Conservation (phyloP, 1,140 invertebrate genomes). For the Ylistrum balloti region DNA sequence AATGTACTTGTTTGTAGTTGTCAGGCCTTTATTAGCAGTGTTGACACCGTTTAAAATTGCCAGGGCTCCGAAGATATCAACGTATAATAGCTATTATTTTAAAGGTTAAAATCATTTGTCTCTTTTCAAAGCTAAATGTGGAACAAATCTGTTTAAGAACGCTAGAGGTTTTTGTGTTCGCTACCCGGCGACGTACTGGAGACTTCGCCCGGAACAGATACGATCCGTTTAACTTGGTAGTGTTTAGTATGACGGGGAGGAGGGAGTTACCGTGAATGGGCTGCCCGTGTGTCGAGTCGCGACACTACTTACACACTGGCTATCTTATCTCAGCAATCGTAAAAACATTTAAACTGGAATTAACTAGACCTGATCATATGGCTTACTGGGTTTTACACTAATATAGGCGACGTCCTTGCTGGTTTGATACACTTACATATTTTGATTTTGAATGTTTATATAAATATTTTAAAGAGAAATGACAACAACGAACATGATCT, state of each 20-base stretch:
- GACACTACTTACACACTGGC: not conserved
- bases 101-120: conserved; percentile 35
- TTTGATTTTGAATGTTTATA: not conserved
- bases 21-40: not conserved
- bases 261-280: not conserved
- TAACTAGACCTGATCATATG: not conserved
- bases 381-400: not conserved
- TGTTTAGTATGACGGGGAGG: not conserved
- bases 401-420: not conserved
- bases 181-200: conserved; percentile 3
- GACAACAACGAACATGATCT: not conserved
- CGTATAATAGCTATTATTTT: conserved; percentile 21
- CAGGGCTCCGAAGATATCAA: not conserved
- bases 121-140: not conserved
- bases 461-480: not conserved
- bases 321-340: conserved; percentile 19
- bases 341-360: conserved; percentile 36
- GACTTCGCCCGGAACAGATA: not conserved
- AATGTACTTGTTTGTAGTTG: not conserved
- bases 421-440: not conserved
- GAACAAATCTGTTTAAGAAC: conserved; percentile 18
- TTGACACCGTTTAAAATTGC: not conserved
- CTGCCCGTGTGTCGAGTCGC: not conserved
- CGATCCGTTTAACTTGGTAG: not conserved
- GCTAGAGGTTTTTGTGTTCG: not conserved